Evolutionary conservation across 2,113 vertebrate genomes (phyloP), one percentile per base, ranked within the genome.

Genomic region (Capreolus pygargus): DNA sequence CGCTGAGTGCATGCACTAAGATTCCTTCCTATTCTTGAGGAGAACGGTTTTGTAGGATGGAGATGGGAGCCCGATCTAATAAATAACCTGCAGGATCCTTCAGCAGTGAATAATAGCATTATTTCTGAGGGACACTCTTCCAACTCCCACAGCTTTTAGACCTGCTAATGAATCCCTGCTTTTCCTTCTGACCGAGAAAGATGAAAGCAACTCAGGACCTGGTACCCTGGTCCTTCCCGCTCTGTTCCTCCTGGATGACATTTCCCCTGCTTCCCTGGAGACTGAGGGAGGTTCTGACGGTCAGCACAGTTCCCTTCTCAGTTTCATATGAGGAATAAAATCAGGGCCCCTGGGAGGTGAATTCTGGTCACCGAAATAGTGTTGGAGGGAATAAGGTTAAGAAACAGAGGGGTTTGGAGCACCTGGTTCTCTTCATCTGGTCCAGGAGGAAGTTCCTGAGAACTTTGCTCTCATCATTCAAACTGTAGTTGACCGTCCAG

Each of bases 361-460:
- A 39, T 14, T 30, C 50, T 3, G 50, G 70, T 64, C 36, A 0
- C 7, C 2, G 39, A 67, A 4, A n/a, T 0, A 5, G n/a, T 0
- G 0, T 16, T 47, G 27, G 61, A 43, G 50, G 60, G 55, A 89
- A 76, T 52, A 36, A 2, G 67, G 47, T n/a, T 47, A 74, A 47
- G 23, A 28, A 79, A 14, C 25, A 30, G 25, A 27, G 1, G 2
- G 19, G n/a, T 13, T 2, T 6, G 9, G 16, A 50, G 33, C 27
- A 98, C 98, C 98, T 97, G 91, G 82, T 36, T 79, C 33, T 97
- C 70, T 15, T 67, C 52, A 98, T 81, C 94, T 98, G 98, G 52
- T 19, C 15, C 86, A 97, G 86, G 0, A 98, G 95, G 93, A 98
- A 97, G 3, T 33, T 17, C 70, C 88, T 39, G 15, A 96, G 1